Percentiles rank a stretch among this genome's conserved stretches.
Evolutionary conservation across 2,888 invertebrate genomes (phyloP).

Genomic region (Drosophila diplacantha): DNA sequence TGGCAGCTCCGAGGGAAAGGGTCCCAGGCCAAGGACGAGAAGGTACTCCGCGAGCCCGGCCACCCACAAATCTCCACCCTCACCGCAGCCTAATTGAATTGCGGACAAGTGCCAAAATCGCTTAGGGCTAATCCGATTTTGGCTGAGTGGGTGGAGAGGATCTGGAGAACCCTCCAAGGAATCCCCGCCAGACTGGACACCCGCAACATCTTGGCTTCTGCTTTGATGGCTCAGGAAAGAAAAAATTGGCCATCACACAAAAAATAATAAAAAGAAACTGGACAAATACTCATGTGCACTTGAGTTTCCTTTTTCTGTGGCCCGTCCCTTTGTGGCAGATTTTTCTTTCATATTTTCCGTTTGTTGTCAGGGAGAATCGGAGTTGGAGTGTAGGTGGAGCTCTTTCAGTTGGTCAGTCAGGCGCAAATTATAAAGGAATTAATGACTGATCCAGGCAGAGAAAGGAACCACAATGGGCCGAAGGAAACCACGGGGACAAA

Average conservation of each 20-base stretch:
- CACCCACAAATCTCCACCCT: constrained; percentile 22
- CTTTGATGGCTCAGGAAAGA: constrained; percentile 21
- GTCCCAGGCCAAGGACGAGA: constrained; percentile 19
- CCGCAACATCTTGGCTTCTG: constrained; percentile 63
- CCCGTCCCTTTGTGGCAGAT: constrained; percentile 47
- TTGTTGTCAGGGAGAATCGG: constrained; percentile 28
- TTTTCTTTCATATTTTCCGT: constrained; percentile 46
- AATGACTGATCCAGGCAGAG: constrained; percentile 52
- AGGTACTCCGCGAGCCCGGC: constrained; percentile 18
- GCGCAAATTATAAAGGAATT: constrained; percentile 75
- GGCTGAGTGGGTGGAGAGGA: constrained; percentile 39
- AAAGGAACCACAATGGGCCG: constrained; percentile 36
- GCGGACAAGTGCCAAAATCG: constrained; percentile 72
- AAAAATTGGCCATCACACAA: constrained; percentile 15
- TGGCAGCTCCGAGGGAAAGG: constrained; percentile 24
- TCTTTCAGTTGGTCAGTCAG: constrained; percentile 65
- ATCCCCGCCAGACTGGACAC: constrained; percentile 52
- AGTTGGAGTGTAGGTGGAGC: constrained; percentile 44
- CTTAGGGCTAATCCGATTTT: constrained; percentile 76
- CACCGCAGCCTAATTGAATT: constrained; percentile 70
- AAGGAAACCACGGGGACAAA: constrained; percentile 30
- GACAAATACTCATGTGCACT: constrained; percentile 54
- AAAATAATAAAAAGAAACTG: constrained; percentile 34
- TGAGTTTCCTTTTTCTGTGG: constrained; percentile 45
- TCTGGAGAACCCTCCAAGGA: constrained; percentile 32